A percentile compares a stretch with the other conserved stretches of the same genome.
Evolutionary conservation across 2,797 vertebrate genomes (phyloP).

Genomic region (Gobionotothen gibberifrons): DNA sequence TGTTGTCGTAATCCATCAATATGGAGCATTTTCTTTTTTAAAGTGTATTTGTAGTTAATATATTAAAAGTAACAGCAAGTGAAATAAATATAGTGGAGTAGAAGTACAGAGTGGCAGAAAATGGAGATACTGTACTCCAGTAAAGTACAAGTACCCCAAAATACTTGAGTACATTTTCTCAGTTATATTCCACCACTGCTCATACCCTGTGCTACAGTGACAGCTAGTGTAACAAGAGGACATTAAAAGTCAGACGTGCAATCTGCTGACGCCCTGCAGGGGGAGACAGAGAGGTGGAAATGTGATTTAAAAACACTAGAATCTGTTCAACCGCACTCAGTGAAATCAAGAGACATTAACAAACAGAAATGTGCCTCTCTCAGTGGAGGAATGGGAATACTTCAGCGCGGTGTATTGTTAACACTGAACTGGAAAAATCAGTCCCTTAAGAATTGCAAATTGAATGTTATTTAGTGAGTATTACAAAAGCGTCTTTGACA

Average conservation of each 20-base stretch:
- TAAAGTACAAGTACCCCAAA: too few relatives aligned
- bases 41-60: too few relatives aligned
- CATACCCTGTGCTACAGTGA: conserved; percentile 37
- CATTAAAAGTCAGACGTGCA: background rate
- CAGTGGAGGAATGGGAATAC: conserved; percentile 6
- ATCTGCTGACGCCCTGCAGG: conserved; percentile 62
- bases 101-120: too few relatives aligned
- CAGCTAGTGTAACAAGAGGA: conserved; percentile 39
- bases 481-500: conserved; percentile 31
- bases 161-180: too few relatives aligned
- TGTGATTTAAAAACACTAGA: background rate
- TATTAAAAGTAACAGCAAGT: too few relatives aligned
- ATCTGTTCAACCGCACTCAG: background rate
- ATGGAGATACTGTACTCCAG: too few relatives aligned
- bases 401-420: conserved; percentile 22
- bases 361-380: conserved; percentile 16
- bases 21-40: too few relatives aligned
- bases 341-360: conserved; percentile 28
- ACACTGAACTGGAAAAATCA: conserved; percentile 17
- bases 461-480: conserved; percentile 3
- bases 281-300: conserved; percentile 62
- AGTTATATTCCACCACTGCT: background rate
- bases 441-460: conserved; percentile 23
- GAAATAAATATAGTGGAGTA: too few relatives aligned
- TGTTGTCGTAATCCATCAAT: too few relatives aligned